Base-by-base conservation (phyloP, 2,797 vertebrate genomes). In the Agapornis canus region DNA sequence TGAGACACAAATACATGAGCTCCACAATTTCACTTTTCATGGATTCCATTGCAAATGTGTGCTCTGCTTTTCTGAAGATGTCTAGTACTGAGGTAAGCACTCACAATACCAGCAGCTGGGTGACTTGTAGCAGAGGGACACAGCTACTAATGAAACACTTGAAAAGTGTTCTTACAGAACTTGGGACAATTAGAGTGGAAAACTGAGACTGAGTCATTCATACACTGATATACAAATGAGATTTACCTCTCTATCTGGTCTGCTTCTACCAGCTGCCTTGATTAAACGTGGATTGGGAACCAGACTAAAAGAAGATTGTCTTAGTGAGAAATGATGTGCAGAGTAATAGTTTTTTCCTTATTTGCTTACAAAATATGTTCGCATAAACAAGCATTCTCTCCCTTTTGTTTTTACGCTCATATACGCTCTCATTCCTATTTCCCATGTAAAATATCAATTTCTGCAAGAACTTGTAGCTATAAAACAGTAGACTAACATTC, bases 1-100 rank as follows among this genome's bases (percentile, higher is more conserved):
- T 0, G 0, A 68, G 48, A 18, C 56, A 59, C 4, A 10, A 66
- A 39, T 0, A 1, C 35, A 51, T 0, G 1, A 39, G 10, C 31
- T 68, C 39, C 2, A 1, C 9, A 1, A n/a, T 43, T 79, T 42
- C 42, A 43, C 15, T 31, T 54, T 48, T 8, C 16, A 1, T 29
- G 42, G 29, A 7, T 10, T 63, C 45, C 49, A 27, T 32, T 72
- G 48, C 35, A 77, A 27, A 43, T 0, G 0, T 13, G 17, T 4
- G 0, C 10, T 61, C 13, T 39, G 21, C 19, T 73, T 54, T 82
- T 51, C 52, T 40, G 56, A 40, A 80, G 51, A 21, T 9, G 18
- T 9, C 63, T 8, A 21, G 23, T 26, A 54, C 27, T 8, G 13
- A 77, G 19, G 18, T 8, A 71, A 83, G 20, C 2, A 7, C 13